Evolutionary conservation across 2,888 invertebrate species (phyloP).

Genomic region (Gymnoscelis rufifasciata): DNA sequence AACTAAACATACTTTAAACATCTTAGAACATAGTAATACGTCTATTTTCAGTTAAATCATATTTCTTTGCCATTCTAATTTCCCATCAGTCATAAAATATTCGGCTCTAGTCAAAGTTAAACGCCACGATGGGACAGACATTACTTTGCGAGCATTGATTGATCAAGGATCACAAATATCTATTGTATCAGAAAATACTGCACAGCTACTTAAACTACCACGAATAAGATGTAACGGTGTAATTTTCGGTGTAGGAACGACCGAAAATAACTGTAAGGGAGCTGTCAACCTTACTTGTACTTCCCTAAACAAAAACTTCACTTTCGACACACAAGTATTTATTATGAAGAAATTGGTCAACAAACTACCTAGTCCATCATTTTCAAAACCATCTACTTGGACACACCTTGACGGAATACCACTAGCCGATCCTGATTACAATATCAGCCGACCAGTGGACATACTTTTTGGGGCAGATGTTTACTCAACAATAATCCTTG

Average conservation of each 20-base stretch:
- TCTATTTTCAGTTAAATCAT: slow-evolving; percentile 22
- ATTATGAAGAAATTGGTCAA: slow-evolving; percentile 12
- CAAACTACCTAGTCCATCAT: slow-evolving; percentile 16
- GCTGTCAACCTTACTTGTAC: not conserved
- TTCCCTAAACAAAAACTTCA: slow-evolving; percentile 4
- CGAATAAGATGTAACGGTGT: not conserved
- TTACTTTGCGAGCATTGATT: no score
- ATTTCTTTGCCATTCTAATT: slow-evolving; percentile 21
- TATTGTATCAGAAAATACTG: no score
- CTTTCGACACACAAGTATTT: slow-evolving; percentile 6
- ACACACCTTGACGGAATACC: slow-evolving; percentile 16
- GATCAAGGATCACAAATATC: no score
- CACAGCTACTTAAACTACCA: not conserved
- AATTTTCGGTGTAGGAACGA: slow-evolving; percentile 2
- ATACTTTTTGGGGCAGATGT: slow-evolving; percentile 25
- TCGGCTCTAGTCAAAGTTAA: no score
- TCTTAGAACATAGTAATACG: slow-evolving; percentile 21
- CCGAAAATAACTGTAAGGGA: slow-evolving; percentile 1
- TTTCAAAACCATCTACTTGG: slow-evolving; percentile 22
- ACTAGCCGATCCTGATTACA: slow-evolving; percentile 27
- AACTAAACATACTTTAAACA: slow-evolving; percentile 15
- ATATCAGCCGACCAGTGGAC: slow-evolving; percentile 21
- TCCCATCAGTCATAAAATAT: slow-evolving; percentile 17
- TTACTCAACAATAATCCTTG: slow-evolving; percentile 15
- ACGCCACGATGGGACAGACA: no score